A percentile compares a stretch with the other conserved stretches of the same genome.
Evolutionary conservation across 2,113 vertebrate species (phyloP).

Genomic region (Istiophorus platypterus): DNA sequence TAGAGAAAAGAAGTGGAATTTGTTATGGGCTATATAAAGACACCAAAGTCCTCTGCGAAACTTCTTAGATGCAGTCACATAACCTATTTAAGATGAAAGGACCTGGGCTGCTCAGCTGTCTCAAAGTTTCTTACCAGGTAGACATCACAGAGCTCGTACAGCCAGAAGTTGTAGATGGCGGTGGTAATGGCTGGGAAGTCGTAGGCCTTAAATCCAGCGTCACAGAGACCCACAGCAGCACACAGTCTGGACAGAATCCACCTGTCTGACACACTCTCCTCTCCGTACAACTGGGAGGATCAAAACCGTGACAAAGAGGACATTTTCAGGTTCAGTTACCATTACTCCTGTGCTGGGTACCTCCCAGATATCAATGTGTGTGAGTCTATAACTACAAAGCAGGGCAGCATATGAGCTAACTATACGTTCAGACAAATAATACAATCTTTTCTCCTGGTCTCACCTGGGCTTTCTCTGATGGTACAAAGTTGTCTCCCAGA

Average conservation of each 20-base stretch:
- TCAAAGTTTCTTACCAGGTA: conserved; percentile 85
- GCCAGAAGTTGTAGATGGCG: conserved; percentile 93
- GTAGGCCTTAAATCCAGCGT: conserved; percentile 85
- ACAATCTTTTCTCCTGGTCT: conserved; percentile 34
- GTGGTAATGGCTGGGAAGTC: conserved; percentile 91
- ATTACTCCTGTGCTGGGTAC: neutral
- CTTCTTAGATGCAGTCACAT: neutral
- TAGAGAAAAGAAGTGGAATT: neutral
- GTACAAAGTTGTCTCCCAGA: conserved; percentile 88
- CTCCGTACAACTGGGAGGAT: conserved; percentile 81
- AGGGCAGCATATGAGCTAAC: conserved; percentile 4
- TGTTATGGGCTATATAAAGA: neutral
- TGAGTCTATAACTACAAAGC: conserved; percentile 19
- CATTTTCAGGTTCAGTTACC: conserved; percentile 18
- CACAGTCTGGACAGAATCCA: conserved; percentile 91
- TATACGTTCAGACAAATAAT: conserved; percentile 1
- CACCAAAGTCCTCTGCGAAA: neutral
- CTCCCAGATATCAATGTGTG: conserved; percentile 5
- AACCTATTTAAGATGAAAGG: neutral
- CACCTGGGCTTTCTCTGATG: conserved; percentile 84
- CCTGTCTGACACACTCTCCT: conserved; percentile 87
- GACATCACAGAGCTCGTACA: conserved; percentile 93
- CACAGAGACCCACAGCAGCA: conserved; percentile 86
- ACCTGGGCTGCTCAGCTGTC: neutral
- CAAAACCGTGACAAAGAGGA: neutral